Evolutionary conservation across 1,140 invertebrate genomes (phyloP).

Genomic region (Neomicropteryx cornuta): DNA sequence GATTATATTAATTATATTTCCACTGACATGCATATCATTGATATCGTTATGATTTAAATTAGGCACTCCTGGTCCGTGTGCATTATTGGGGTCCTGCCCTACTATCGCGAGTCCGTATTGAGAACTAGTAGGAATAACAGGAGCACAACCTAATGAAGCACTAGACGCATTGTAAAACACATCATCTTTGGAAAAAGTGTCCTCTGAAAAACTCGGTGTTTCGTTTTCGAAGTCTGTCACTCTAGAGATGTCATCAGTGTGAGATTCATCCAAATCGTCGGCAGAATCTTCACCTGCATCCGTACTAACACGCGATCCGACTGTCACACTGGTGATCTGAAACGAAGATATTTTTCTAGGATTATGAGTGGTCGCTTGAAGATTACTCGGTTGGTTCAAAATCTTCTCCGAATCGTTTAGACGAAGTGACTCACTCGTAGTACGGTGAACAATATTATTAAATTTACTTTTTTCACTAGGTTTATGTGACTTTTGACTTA

Average conservation of each 20-base stretch:
- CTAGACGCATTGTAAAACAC: slow-evolving; percentile 68
- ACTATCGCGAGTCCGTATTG: slow-evolving; percentile 75
- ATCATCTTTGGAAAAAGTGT: slow-evolving; percentile 72
- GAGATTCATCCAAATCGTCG: slow-evolving; percentile 88
- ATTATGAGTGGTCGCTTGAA: slow-evolving; percentile 36
- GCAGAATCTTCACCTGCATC: slow-evolving; percentile 86
- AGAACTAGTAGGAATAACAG: slow-evolving; percentile 72
- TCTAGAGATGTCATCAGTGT: slow-evolving; percentile 75
- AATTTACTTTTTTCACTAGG: slow-evolving; percentile 44
- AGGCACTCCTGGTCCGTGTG: slow-evolving; percentile 35
- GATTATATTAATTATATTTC: slow-evolving; percentile 52
- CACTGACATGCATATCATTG: slow-evolving; percentile 47
- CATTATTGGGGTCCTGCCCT: slow-evolving; percentile 38
- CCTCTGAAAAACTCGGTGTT: slow-evolving; percentile 75
- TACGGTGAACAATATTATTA: slow-evolving; percentile 58
- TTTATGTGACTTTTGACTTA: slow-evolving; percentile 45
- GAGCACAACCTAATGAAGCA: slow-evolving; percentile 60
- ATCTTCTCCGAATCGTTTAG: slow-evolving; percentile 49
- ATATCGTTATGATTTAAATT: slow-evolving; percentile 38
- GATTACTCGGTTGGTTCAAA: slow-evolving; percentile 38
- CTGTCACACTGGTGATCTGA: slow-evolving; percentile 80
- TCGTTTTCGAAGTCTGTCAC: slow-evolving; percentile 74
- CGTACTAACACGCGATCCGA: slow-evolving; percentile 64
- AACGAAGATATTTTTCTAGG: slow-evolving; percentile 79
- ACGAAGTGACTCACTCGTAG: slow-evolving; percentile 65